A percentile compares a stretch with the other conserved stretches of the same genome.
phyloP scores from a whole-genome alignment of 2,888 invertebrate genomes.

The Xanthia togata region DNA sequence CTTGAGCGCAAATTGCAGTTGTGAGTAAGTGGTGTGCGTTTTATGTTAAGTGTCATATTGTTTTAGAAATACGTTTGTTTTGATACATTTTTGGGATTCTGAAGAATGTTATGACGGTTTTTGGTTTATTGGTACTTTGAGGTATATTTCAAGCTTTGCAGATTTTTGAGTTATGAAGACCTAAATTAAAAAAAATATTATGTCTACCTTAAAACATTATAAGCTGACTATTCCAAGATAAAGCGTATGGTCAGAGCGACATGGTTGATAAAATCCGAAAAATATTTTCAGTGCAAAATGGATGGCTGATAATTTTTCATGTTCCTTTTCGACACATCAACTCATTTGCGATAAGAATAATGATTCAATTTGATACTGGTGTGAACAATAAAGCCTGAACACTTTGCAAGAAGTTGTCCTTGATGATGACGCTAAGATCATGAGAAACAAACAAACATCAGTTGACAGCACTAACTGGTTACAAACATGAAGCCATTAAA shows the following conservation, averaged over 20 bases:
- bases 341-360: neutral
- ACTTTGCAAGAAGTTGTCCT: neutral
- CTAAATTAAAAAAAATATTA: too few species aligned
- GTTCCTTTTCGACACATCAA: neutral
- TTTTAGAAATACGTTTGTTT: constrained; percentile 19
- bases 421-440: neutral
- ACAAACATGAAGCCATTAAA: constrained; percentile 68
- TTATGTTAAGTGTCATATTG: constrained; percentile 23
- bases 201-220: neutral
- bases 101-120: neutral
- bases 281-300: neutral
- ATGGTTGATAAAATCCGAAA: too few species aligned
- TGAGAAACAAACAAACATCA: constrained; percentile 10
- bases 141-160: neutral
- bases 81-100: constrained; percentile 4
- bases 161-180: neutral
- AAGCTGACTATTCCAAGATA: neutral
- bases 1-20: constrained; percentile 61
- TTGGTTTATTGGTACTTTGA: constrained; percentile 6
- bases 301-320: neutral
- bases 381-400: neutral
- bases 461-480: constrained; percentile 44
- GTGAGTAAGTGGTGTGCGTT: constrained; percentile 49
- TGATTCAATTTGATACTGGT: neutral
- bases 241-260: neutral